Evolutionary conservation across 2,888 invertebrate species (phyloP).

Genomic region (Tinea semifulvella): DNA sequence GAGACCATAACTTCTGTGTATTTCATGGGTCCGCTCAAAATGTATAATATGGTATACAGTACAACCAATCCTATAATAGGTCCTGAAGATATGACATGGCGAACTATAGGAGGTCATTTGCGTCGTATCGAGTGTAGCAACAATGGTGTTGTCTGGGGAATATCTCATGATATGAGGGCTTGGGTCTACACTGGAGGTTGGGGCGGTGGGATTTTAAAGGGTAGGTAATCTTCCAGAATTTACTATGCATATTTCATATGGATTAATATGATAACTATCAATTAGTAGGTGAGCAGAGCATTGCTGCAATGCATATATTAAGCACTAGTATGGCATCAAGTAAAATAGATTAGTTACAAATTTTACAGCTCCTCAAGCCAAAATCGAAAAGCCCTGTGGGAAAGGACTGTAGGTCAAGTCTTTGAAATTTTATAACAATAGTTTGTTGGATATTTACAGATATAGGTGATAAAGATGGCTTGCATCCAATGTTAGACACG

Average conservation of each 20-base stretch:
- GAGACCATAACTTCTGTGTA: slow-evolving; percentile 76
- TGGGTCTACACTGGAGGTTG: slow-evolving; percentile 92
- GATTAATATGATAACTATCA: too few species aligned
- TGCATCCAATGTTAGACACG: slow-evolving; percentile 81
- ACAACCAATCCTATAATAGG: slow-evolving; percentile 73
- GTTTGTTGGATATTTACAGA: slow-evolving; percentile 36
- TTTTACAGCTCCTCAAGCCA: too few species aligned
- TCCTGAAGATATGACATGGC: slow-evolving; percentile 83
- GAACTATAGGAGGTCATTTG: slow-evolving; percentile 88
- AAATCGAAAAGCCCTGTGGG: too few species aligned
- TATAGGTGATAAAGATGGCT: slow-evolving; percentile 50
- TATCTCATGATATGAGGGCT: slow-evolving; percentile 87
- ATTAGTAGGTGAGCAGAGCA: too few species aligned
- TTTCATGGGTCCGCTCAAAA: slow-evolving; percentile 79
- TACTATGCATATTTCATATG: too few species aligned
- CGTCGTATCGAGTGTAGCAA: slow-evolving; percentile 78
- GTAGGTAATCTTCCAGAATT: slow-evolving; percentile 34
- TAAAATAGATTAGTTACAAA: too few species aligned
- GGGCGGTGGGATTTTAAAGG: slow-evolving; percentile 85
- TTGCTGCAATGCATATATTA: too few species aligned
- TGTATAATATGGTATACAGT: slow-evolving; percentile 74
- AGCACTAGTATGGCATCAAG: too few species aligned
- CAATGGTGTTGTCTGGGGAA: slow-evolving; percentile 89
- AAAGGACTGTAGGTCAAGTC: too few species aligned
- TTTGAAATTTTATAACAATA: too few species aligned